phyloP scores from a whole-genome alignment of 2,797 vertebrate species.

The Sebastes vulpes region DNA sequence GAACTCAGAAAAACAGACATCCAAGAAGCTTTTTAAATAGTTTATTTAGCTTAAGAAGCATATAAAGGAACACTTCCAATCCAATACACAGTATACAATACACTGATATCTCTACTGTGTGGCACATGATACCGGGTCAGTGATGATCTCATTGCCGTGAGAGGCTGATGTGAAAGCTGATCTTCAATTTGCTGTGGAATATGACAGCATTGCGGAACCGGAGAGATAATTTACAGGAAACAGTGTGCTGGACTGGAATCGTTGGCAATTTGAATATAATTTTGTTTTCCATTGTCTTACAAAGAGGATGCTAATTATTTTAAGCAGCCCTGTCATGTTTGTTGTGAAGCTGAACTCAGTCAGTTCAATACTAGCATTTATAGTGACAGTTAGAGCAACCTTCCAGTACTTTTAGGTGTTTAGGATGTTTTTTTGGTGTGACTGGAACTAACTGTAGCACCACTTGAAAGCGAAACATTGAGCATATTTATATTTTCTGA shows the following conservation, averaged over 20 bases:
- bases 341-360: background rate
- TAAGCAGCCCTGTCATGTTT: background rate
- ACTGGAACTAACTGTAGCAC: background rate
- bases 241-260: background rate
- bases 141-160: constrained; percentile 58
- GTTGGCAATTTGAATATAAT: background rate
- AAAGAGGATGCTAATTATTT: background rate
- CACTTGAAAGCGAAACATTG: background rate
- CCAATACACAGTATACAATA: background rate
- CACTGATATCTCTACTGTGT: constrained; percentile 21
- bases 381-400: background rate
- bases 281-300: background rate
- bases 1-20: background rate
- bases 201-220: constrained; percentile 23
- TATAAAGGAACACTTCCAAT: background rate
- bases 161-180: constrained; percentile 60
- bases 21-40: background rate
- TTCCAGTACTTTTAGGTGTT: background rate
- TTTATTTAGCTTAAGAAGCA: background rate
- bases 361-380: background rate
- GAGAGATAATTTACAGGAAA: constrained; percentile 31
- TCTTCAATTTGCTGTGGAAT: constrained; percentile 45
- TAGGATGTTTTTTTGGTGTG: background rate
- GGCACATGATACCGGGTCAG: constrained; percentile 33
- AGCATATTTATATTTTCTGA: background rate